Conservation (phyloP, 2,113 vertebrate species). For the Grus americana region DNA sequence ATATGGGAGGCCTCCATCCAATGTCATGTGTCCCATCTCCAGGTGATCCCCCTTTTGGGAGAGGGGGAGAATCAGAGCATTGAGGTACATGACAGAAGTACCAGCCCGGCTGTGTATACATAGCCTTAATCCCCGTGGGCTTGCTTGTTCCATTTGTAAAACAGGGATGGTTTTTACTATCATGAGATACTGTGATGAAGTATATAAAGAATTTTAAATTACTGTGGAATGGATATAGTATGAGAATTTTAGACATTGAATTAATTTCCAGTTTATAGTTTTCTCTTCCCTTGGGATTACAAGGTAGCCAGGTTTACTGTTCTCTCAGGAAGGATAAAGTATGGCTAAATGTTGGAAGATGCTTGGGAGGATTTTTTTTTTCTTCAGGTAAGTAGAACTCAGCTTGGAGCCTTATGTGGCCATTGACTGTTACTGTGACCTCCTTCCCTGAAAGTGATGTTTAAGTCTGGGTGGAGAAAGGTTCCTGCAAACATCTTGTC, state of each 20-base stretch:
- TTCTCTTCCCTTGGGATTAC: neutral
- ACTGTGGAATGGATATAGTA: neutral
- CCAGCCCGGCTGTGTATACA: neutral
- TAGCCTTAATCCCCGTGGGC: neutral
- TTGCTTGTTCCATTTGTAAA: neutral
- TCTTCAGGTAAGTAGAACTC: neutral
- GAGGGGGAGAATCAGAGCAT: neutral
- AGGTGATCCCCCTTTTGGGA: neutral
- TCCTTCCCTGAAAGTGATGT: neutral
- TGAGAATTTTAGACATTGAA: neutral
- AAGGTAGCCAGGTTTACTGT: neutral
- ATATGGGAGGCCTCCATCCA: neutral
- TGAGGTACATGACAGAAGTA: neutral
- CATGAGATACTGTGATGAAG: neutral
- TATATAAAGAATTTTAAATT: neutral
- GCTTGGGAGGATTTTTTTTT: neutral
- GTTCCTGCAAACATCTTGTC: neutral
- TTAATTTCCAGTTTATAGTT: neutral
- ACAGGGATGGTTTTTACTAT: neutral
- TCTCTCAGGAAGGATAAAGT: neutral
- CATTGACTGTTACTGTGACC: neutral
- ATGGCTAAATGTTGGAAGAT: neutral
- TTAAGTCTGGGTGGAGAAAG: neutral
- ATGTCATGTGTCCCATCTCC: neutral
- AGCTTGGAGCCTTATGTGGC: fast-evolving